A percentile compares a stretch with the other conserved stretches of the same genome.
These are phyloP conservation scores for Ardeotis arabs DNA, from an alignment of 2,113 vertebrate genomes.

Conservation along the genomic window DNA sequence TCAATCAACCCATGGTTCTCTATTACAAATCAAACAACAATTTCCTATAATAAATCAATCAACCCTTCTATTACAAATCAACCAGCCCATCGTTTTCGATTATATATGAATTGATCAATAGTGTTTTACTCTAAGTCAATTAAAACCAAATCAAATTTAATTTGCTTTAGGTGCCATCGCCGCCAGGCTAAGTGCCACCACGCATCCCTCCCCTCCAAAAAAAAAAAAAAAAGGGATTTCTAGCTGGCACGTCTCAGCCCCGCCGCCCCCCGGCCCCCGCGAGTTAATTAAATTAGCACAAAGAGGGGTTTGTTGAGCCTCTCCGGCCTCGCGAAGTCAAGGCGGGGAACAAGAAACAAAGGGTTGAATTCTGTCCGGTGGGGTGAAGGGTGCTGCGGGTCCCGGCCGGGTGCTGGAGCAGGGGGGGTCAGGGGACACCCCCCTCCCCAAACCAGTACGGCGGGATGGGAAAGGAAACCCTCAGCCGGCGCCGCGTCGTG, in stretches of 20 bases:
- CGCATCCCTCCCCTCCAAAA: background rate
- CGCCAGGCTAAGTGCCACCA: accelerated
- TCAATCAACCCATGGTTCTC: background rate
- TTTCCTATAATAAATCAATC: too few species aligned
- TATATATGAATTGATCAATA: background rate
- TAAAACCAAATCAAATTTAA: background rate
- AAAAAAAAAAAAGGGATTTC: conserved; percentile 70
- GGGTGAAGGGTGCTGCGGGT: conserved; percentile 65
- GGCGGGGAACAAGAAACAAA: conserved; percentile 77
- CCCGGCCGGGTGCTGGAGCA: conserved; percentile 48
- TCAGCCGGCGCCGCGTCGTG: accelerated
- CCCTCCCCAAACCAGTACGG: too few species aligned
- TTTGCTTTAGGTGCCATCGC: background rate
- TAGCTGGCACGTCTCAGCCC: conserved; percentile 67
- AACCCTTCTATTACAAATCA: too few species aligned
- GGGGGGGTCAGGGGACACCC: background rate
- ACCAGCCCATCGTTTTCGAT: background rate
- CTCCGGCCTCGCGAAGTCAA: conserved; percentile 36
- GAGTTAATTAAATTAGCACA: conserved; percentile 82
- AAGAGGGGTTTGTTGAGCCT: conserved; percentile 78
- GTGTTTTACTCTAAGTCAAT: background rate
- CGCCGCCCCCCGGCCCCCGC: conserved; percentile 58
- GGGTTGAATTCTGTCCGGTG: conserved; percentile 76
- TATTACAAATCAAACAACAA: background rate
- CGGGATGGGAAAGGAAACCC: background rate